Conservation (phyloP, 1,140 invertebrate species). For the Pissodes strobi region DNA sequence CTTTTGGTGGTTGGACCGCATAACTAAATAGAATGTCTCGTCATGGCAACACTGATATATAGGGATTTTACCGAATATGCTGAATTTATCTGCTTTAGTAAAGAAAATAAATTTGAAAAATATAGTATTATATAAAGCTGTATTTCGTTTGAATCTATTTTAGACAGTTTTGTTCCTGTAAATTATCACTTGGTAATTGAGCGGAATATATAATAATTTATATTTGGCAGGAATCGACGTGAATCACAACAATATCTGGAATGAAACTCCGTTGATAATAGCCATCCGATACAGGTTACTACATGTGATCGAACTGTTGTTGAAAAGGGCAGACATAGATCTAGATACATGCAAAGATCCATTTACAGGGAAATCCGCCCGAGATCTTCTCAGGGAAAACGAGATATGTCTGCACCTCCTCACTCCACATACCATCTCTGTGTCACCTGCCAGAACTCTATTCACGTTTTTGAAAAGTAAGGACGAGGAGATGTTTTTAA, state of each 20-base stretch:
- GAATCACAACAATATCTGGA: conserved; percentile 40
- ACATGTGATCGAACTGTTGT: conserved; percentile 25
- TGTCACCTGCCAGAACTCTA: conserved; percentile 10
- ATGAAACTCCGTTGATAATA: conserved; percentile 37
- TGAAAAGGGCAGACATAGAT: conserved; percentile 20
- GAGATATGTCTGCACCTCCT: conserved; percentile 22
- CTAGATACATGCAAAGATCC: conserved; percentile 29
- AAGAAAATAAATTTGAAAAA: too few relatives aligned
- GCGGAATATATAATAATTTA: too few relatives aligned
- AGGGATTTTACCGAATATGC: too few relatives aligned
- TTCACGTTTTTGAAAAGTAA: conserved; percentile 36
- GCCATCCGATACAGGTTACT: conserved; percentile 33
- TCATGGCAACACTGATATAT: too few relatives aligned
- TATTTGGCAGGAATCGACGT: conserved; percentile 33
- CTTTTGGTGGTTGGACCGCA: too few relatives aligned
- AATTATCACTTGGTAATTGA: too few relatives aligned
- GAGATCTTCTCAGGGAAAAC: conserved; percentile 31
- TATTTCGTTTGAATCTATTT: too few relatives aligned
- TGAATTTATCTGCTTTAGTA: too few relatives aligned
- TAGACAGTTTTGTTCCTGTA: too few relatives aligned
- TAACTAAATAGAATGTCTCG: too few relatives aligned
- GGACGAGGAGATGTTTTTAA: conserved; percentile 35
- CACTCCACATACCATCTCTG: not conserved
- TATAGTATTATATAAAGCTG: too few relatives aligned
- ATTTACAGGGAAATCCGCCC: conserved; percentile 16